Evolutionary conservation across 2,888 invertebrate genomes (phyloP), one percentile per base, ranked within the genome.

Genomic region (Nineta flava): DNA sequence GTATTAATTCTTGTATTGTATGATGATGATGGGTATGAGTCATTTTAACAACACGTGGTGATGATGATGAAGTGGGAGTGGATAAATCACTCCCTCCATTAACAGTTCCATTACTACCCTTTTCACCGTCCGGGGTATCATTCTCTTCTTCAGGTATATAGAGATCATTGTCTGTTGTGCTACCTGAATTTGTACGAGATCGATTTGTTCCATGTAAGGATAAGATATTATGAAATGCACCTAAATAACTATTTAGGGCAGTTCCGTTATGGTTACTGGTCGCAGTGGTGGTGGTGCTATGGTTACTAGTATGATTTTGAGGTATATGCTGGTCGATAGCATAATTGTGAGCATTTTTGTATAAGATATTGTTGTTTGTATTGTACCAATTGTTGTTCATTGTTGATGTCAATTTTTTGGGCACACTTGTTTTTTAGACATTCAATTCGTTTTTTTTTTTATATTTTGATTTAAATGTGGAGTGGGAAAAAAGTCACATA

Each of bases 1-100:
- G 74, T 47, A 87, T 78, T 64, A 87, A 66, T 59, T 86, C 86
- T 59, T 85, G 84, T 58, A 87, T 83, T 21, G 83, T 78, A 64
- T 83, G 79, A 60, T 76, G 77, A 59, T 78, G 77, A 57, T 77
- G 73, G 61, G 68, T 57, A 59, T 65, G 47, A 32, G 61, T 15
- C 45, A 40, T 45, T 48, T 45, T 42, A 34, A 32, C 43, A 44
- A 50, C 41, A 46, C 45, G 26, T 21, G 49, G 49, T 15, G 49
- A 49, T 13, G 49, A 49, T 9, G 49, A 49, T 10, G 35, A 34
- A 1, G 44, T 17, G 9, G 35, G 17, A 9, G 13, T 34, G 3
- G 40, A 40, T 9, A 5, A 44, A 2, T 9, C n/a, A 2, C 7
- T 10, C n/a, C 7, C 7, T 7, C 4, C 26, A 26, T 26, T 26